Evolutionary conservation across 2,888 invertebrate genomes (phyloP).

Genomic region (Drosophila mimetica): DNA sequence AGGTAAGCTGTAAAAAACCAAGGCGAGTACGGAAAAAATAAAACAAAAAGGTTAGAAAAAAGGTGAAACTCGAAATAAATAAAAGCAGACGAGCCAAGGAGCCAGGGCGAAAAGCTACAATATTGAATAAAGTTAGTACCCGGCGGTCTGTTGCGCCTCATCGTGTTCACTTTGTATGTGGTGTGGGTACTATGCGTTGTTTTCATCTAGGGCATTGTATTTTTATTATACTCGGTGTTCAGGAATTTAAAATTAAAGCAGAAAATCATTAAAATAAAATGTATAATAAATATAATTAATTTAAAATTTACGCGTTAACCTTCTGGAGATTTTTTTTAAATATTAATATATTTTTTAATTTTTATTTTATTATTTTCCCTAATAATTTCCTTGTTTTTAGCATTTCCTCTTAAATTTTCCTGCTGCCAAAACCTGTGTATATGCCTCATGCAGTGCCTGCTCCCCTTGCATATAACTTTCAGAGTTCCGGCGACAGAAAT

Average conservation of each 20-base stretch:
- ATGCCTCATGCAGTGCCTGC: not conserved
- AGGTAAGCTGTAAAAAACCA: slow-evolving; percentile 64
- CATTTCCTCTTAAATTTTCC: no score
- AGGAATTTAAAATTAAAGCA: not conserved
- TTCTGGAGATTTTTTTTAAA: no score
- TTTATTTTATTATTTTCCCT: no score
- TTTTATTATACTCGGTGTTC: not conserved
- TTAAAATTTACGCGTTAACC: no score
- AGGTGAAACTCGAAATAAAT: slow-evolving; percentile 72
- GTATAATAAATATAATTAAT: no score
- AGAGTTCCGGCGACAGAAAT: slow-evolving; percentile 2
- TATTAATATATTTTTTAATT: no score
- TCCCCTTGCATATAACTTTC: not conserved
- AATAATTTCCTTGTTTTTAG: no score
- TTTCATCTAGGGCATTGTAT: slow-evolving; percentile 35
- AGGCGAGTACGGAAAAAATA: slow-evolving; percentile 19
- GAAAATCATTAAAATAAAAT: no score
- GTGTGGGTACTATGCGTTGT: slow-evolving; percentile 23
- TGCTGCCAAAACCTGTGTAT: not conserved
- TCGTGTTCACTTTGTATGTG: slow-evolving; percentile 49
- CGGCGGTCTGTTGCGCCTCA: slow-evolving; percentile 72
- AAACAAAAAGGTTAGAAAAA: slow-evolving; percentile 24
- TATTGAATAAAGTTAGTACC: slow-evolving; percentile 80
- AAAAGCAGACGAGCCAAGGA: slow-evolving; percentile 43
- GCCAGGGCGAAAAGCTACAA: slow-evolving; percentile 53